These are phyloP conservation scores for Pteromalus puparum DNA, from an alignment of 1,140 invertebrate species.

Conservation along the genomic window DNA sequence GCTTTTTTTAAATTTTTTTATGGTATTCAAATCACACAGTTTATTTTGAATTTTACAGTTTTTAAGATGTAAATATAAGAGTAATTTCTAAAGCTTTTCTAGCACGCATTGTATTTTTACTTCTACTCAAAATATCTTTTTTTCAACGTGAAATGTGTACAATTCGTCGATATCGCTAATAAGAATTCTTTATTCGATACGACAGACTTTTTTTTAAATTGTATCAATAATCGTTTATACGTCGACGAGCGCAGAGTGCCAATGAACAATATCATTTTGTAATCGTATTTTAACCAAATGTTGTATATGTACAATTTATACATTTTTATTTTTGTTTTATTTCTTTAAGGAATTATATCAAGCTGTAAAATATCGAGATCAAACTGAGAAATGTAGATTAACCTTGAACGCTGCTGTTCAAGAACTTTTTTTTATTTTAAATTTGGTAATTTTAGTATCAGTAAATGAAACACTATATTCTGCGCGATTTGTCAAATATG, in stretches of 20 bases:
- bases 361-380: constrained; percentile 51
- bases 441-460: constrained; percentile 52
- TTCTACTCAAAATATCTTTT: constrained; percentile 45
- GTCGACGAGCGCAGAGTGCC: constrained; percentile 54
- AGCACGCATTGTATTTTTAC: constrained; percentile 48
- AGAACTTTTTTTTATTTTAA: constrained; percentile 48
- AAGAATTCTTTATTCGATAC: constrained; percentile 36
- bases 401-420: constrained; percentile 21
- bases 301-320: constrained; percentile 54
- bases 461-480: constrained; percentile 37
- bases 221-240: constrained; percentile 35
- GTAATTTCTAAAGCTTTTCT: constrained; percentile 33
- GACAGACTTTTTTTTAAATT: constrained; percentile 42
- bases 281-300: constrained; percentile 53
- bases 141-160: constrained; percentile 44
- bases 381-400: constrained; percentile 45
- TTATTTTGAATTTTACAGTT: constrained; percentile 34
- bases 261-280: constrained; percentile 53
- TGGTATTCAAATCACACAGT: constrained; percentile 21
- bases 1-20: constrained; percentile 25
- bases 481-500: constrained; percentile 53
- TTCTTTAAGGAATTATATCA: constrained; percentile 47
- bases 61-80: constrained; percentile 51
- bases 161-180: constrained; percentile 32
- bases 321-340: constrained; percentile 54